Base-by-base conservation (phyloP, 2,113 vertebrate genomes). In the Noctilio leporinus region DNA sequence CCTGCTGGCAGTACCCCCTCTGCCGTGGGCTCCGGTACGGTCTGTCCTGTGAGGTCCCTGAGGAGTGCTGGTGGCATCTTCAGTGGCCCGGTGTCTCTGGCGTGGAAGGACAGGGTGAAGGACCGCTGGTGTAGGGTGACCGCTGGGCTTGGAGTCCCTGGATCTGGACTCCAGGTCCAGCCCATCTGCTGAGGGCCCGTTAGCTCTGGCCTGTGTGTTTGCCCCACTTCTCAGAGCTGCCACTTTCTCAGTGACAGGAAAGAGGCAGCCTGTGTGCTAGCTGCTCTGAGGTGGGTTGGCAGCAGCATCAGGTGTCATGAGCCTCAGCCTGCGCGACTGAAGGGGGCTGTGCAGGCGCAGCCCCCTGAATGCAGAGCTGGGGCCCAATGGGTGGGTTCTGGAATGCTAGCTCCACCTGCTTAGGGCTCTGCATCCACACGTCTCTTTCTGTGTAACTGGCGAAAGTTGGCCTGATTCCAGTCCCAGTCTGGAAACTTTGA, bases 191-290 rank as follows among this genome's bases (percentile, higher is more conserved):
- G 16, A 20, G 85, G 51, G 35, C 65, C 1, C 7, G n/a, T 15
- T n/a, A 22, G 53, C n/a, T 57, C 24, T 10, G 28, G 35, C 1
- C 53, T 0, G 0, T 19, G 0, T 20, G 4, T 20, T 70, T 28
- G 53, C 69, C 55, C 45, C 12, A 26, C 7, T 9, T 43, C 59
- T 64, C 67, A 7, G 51, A 51, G 26, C 64, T 81, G 69, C 19
- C 0, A 5, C 38, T 30, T 75, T 65, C 55, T 83, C 33, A 24
- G 0, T n/a, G 30, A 0, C 26, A 43, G 43, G 43, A 49, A 45
- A 4, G 15, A 19, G 59, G 43, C 77, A 75, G 4, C 20, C 10
- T 3, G 0, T 51, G 5, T 62, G 40, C 59, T 40, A 64, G 69
- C n/a, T 9, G 4, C 28, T 86, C 77, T 14, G 26, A 35, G 49